A percentile compares a stretch with the other conserved stretches of the same genome.
phyloP scores from a whole-genome alignment of 1,140 invertebrate species.

The Panagrolaimus sp. region DNA sequence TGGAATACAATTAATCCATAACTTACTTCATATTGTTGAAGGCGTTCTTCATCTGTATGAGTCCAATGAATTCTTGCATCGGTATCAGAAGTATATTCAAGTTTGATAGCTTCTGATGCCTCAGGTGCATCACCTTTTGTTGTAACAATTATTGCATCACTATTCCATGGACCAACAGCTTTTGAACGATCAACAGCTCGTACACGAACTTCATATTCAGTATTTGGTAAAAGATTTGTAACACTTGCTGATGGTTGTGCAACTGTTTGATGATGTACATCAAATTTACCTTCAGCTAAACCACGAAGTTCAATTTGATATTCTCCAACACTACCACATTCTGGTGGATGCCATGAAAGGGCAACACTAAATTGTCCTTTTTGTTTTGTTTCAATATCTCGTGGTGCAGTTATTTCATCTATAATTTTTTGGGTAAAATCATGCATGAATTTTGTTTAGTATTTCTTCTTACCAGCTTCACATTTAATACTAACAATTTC shows the following conservation, averaged over 20 bases:
- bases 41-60: slow-evolving; percentile 44
- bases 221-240: slow-evolving; percentile 56
- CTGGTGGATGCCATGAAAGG: slow-evolving; percentile 52
- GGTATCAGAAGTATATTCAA: slow-evolving; percentile 45
- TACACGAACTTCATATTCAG: slow-evolving; percentile 49
- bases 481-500: slow-evolving; percentile 58
- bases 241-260: slow-evolving; percentile 54
- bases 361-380: slow-evolving; percentile 51
- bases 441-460: neutral
- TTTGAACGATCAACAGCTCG: slow-evolving; percentile 49
- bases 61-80: slow-evolving; percentile 50
- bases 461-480: slow-evolving; percentile 38
- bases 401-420: slow-evolving; percentile 56
- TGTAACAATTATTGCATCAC: slow-evolving; percentile 42
- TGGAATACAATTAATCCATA: neutral
- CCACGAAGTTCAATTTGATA: slow-evolving; percentile 57
- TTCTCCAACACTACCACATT: slow-evolving; percentile 55
- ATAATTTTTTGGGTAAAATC: neutral
- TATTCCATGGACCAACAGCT: slow-evolving; percentile 52
- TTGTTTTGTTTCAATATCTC: slow-evolving; percentile 51
- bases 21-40: slow-evolving; percentile 55
- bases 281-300: slow-evolving; percentile 40
- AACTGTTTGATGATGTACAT: slow-evolving; percentile 56
- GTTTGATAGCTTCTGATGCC: slow-evolving; percentile 37
- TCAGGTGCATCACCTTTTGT: slow-evolving; percentile 53